Percentiles rank a stretch among this genome's conserved stretches.
phyloP scores from a whole-genome alignment of 2,113 vertebrate species.

The Egretta garzetta region DNA sequence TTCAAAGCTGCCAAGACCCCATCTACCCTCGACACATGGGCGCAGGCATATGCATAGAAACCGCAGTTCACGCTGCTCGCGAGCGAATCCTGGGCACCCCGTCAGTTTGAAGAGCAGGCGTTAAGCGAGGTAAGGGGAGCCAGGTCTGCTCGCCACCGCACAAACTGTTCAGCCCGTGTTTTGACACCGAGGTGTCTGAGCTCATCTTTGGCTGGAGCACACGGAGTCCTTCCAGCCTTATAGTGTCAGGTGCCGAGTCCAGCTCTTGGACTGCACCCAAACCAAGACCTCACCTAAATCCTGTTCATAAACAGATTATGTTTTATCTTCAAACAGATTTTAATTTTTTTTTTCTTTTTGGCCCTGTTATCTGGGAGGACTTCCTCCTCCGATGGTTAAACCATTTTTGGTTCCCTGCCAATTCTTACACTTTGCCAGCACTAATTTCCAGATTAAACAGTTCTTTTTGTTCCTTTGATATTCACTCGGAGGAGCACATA shows the following conservation, averaged over 20 bases:
- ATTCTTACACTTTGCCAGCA: not conserved
- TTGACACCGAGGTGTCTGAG: slow-evolving; percentile 13
- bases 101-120: not conserved
- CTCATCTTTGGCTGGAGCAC: slow-evolving; percentile 38
- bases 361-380: not conserved
- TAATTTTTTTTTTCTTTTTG: not conserved
- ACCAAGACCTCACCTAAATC: not conserved
- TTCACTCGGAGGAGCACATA: fast-evolving
- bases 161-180: not conserved
- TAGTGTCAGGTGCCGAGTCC: slow-evolving; percentile 16
- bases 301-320: not conserved
- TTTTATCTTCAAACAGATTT: not conserved
- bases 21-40: fast-evolving
- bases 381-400: not conserved
- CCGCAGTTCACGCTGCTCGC: not conserved
- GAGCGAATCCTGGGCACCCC: not conserved
- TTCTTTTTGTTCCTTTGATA: not conserved
- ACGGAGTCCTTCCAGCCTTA: not conserved
- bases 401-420: not conserved
- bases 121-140: not conserved
- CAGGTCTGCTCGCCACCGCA: not conserved
- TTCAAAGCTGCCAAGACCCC: not conserved
- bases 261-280: not conserved
- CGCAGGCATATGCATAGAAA: not conserved
- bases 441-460: not conserved